Conservation (phyloP, 2,113 vertebrate genomes). For the Elachura formosa region DNA sequence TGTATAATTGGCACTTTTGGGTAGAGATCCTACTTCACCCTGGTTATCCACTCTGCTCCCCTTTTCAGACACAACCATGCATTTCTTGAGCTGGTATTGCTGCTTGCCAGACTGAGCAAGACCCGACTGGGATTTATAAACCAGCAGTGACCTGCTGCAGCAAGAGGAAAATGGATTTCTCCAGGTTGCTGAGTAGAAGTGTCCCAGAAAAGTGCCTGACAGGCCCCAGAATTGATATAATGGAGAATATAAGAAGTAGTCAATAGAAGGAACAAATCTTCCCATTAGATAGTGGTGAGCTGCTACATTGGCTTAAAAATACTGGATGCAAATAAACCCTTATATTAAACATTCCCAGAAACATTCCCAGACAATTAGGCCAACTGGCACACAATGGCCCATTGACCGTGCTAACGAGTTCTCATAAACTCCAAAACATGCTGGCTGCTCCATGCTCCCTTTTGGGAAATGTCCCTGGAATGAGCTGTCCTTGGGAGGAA, state of each 20-base stretch:
- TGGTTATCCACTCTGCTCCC: background rate
- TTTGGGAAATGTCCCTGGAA: background rate
- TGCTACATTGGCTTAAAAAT: background rate
- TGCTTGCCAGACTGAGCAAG: background rate
- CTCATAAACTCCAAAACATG: background rate
- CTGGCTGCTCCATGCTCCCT: background rate
- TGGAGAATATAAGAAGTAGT: background rate
- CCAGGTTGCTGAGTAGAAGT: background rate
- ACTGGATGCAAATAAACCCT: background rate
- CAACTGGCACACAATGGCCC: constrained; percentile 9
- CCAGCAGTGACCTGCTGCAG: background rate
- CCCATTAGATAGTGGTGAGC: background rate
- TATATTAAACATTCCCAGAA: constrained; percentile 22
- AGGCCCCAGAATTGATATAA: background rate
- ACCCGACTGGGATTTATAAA: background rate
- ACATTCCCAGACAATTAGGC: constrained; percentile 32
- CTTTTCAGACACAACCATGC: background rate
- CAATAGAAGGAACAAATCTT: background rate
- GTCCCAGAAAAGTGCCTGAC: background rate
- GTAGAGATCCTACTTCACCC: background rate
- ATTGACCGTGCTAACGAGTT: constrained; percentile 13
- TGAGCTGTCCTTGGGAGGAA: background rate
- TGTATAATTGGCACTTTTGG: background rate
- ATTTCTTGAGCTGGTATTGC: background rate
- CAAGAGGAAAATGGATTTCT: background rate